phyloP scores from a whole-genome alignment of 2,113 vertebrate species.

The Panurus biarmicus region DNA sequence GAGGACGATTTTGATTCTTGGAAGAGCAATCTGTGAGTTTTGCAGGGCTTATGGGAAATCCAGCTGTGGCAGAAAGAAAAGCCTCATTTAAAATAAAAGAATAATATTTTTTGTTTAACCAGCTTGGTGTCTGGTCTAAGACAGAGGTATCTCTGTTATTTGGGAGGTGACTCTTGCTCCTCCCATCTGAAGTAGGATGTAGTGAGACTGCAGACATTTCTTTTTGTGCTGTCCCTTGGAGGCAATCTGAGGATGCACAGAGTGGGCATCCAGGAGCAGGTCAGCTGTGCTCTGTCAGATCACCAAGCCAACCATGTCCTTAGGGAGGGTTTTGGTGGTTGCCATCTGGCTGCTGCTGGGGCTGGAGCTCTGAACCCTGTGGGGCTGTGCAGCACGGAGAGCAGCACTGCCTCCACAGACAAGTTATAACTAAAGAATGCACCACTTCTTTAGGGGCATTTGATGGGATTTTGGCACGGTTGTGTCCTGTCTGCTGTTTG shows the following conservation, averaged over 20 bases:
- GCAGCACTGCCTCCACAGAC: accelerated
- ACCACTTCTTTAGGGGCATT: background rate
- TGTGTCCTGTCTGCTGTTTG: background rate
- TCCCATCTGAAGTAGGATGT: background rate
- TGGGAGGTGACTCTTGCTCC: background rate
- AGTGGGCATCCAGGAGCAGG: background rate
- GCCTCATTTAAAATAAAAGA: background rate
- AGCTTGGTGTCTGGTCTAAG: background rate
- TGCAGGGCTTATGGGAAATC: background rate
- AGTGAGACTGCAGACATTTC: accelerated
- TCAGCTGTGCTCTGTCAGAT: background rate
- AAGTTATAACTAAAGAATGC: no score
- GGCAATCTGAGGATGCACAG: background rate
- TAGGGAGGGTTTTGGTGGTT: background rate
- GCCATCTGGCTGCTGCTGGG: background rate
- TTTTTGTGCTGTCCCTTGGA: background rate
- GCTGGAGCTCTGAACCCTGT: accelerated
- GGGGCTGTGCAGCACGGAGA: accelerated
- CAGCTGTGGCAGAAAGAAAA: background rate
- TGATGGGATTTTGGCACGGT: background rate
- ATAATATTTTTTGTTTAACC: background rate
- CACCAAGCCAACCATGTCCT: background rate
- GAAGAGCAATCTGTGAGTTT: background rate
- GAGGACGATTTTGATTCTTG: background rate
- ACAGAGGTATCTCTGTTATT: background rate